Evolutionary conservation across 2,113 vertebrate species (phyloP).

Genomic region (Zosterops pallidus): DNA sequence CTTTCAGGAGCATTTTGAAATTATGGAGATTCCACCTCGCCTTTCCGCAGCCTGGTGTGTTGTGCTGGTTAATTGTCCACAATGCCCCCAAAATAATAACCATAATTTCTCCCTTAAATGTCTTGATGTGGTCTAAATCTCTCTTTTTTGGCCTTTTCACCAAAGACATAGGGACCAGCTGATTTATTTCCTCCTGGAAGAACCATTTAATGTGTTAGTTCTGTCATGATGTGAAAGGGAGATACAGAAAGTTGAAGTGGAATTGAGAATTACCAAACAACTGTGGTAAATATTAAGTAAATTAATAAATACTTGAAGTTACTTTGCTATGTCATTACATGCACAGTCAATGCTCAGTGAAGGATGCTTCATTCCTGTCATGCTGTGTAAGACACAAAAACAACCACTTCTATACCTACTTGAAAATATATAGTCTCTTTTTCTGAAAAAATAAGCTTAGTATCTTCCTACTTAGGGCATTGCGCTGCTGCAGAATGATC

Average conservation of each 20-base stretch:
- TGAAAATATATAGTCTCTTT: background rate
- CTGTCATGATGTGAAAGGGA: background rate
- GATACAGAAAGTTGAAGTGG: background rate
- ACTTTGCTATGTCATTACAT: background rate
- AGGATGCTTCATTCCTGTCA: accelerated
- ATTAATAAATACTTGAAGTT: background rate
- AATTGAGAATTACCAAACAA: background rate
- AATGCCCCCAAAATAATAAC: background rate
- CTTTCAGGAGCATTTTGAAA: background rate
- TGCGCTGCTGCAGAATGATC: background rate
- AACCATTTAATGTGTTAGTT: background rate
- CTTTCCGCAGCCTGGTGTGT: background rate
- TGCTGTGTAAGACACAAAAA: background rate
- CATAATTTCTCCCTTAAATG: background rate
- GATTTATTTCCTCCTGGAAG: background rate
- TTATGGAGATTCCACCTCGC: accelerated
- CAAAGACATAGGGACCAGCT: background rate
- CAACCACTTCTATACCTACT: background rate
- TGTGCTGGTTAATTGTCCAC: background rate
- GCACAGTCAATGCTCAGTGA: background rate
- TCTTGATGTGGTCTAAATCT: background rate
- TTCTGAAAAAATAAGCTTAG: background rate
- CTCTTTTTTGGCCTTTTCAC: background rate
- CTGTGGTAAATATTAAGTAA: background rate
- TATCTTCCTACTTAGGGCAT: background rate